Conservation (phyloP, 2,888 invertebrate genomes). For the Byasa hedistus region DNA sequence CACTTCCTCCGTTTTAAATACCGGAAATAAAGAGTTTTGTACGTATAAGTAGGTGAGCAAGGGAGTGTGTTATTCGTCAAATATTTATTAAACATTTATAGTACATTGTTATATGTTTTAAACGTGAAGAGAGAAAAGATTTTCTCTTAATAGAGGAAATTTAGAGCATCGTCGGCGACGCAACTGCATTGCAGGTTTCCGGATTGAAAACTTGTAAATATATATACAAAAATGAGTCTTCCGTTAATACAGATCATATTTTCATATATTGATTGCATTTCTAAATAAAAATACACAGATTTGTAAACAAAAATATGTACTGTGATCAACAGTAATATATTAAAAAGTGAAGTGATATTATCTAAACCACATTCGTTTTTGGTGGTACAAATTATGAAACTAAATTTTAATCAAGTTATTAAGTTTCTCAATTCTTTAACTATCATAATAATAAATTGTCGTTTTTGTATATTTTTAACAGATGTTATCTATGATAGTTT, state of each 20-base stretch:
- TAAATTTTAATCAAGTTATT: no score
- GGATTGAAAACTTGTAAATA: neutral
- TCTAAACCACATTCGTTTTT: no score
- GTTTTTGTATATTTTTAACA: no score
- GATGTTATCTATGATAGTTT: no score
- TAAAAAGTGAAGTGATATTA: no score
- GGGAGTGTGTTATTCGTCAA: no score
- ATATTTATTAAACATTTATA: neutral
- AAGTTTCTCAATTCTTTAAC: no score
- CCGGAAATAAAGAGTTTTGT: no score
- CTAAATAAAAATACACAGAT: neutral
- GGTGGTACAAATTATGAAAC: no score
- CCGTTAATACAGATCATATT: neutral
- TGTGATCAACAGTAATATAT: neutral
- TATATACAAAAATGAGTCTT: neutral
- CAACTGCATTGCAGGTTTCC: slow-evolving; percentile 27
- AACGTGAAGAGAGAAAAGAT: slow-evolving; percentile 26
- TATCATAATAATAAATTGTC: no score
- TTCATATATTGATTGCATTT: neutral
- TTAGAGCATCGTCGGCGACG: slow-evolving; percentile 8
- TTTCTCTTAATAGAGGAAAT: slow-evolving; percentile 22
- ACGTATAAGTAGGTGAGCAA: no score
- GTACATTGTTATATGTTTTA: neutral
- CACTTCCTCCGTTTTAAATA: no score
- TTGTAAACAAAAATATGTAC: neutral